Evolutionary conservation across 2,888 invertebrate species (phyloP), one percentile per base, ranked within the genome.

Genomic region (Lochmaea capreae): DNA sequence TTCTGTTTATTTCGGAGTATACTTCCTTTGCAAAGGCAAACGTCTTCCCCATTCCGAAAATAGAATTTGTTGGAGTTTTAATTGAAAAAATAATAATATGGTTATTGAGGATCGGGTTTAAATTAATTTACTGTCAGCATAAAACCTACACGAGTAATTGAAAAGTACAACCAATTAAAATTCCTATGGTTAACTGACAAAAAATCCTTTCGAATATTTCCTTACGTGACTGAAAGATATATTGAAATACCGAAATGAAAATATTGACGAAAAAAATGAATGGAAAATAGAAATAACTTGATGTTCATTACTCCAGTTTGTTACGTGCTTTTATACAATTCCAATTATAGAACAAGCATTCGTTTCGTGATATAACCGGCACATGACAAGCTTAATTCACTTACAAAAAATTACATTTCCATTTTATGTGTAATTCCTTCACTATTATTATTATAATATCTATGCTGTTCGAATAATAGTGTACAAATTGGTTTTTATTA

Each of bases 311-410:
- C 54, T 39, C 46, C 12, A 42, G 58, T 46, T 54, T 42, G 76
- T 77, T 79, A 72, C 76, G 74, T 74, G 75, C 78, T 77, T 76
- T 75, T 76, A 78, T 75, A 76, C 76, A 79, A 77, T 78, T 78
- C 74, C 77, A 76, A 76, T 76, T 76, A 77, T 65, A 58, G 71
- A 71, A 71, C 57, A 57, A 33, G 58, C 71, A 12, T 57, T 63
- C 58, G 58, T 71, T 71, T 71, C 71, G 71, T 71, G 71, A 65
- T 70, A 43, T 43, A 39, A 1, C 43, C 65, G 14, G 46, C 26
- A 71, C 65, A 71, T 71, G 71, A 65, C 58, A 26, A 54, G 71
- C 42, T 71, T 46, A 58, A 71, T 71, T 70, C 57, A 26, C 22
- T 16, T n/a, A n/a, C 39, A 39, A 46, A 71, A 71, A 71, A 71